Conservation (phyloP, 2,888 invertebrate species). For the Trichogramma evanescens region DNA sequence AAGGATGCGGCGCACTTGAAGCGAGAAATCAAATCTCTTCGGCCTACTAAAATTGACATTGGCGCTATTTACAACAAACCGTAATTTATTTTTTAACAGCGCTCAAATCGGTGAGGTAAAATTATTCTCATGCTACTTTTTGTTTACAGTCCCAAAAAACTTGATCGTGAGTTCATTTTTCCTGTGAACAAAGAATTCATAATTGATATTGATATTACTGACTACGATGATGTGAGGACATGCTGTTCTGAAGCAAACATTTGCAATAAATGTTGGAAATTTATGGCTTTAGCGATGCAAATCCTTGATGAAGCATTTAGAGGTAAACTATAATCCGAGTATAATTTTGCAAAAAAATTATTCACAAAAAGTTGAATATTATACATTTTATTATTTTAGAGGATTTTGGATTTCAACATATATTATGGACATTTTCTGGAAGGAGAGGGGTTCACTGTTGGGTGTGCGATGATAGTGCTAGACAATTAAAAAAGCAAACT, state of each 20-base stretch:
- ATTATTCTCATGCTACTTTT: no score
- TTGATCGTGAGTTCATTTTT: no score
- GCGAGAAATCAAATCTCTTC: slow-evolving; percentile 67
- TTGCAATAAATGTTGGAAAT: background rate
- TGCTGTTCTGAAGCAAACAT: background rate
- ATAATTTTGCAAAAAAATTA: no score
- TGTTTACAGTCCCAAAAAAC: no score
- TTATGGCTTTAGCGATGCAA: background rate
- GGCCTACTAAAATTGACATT: slow-evolving; percentile 93
- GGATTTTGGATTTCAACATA: background rate
- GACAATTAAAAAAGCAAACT: background rate
- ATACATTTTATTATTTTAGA: background rate
- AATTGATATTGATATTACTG: background rate
- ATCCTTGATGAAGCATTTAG: background rate
- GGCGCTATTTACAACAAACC: slow-evolving; percentile 49
- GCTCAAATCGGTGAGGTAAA: no score
- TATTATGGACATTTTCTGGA: background rate
- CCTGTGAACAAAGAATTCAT: background rate
- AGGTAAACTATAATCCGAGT: background rate
- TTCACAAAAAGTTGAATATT: no score
- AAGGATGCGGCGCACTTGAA: slow-evolving; percentile 72
- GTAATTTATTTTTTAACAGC: no score
- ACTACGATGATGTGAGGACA: background rate
- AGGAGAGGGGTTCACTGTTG: background rate
- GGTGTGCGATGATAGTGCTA: background rate